Evolutionary conservation across 92 coral and sea anemone genomes (phyloP).

Genomic region (Phenganax stokvisi): DNA sequence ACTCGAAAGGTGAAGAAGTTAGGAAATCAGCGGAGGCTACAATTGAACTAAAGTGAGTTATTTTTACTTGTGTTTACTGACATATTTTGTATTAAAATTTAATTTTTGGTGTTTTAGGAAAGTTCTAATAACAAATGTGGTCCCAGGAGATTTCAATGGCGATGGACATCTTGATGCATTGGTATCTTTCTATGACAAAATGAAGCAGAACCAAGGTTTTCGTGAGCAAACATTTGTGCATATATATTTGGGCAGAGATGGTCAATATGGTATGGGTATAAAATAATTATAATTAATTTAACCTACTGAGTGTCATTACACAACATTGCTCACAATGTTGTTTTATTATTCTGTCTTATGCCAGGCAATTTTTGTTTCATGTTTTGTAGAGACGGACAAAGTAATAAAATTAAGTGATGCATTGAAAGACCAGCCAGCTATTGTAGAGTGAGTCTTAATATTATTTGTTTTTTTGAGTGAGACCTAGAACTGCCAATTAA

Average conservation of each 20-base stretch:
- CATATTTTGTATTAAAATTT: not conserved
- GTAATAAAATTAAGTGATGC: constrained; percentile 33
- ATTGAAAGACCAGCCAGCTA: constrained; percentile 74
- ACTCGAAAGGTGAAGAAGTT: constrained; percentile 55
- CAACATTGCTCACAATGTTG: not conserved
- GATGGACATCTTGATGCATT: constrained; percentile 93
- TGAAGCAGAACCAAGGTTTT: not conserved
- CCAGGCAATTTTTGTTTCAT: not conserved
- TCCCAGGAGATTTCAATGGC: constrained; percentile 92
- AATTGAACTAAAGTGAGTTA: constrained; percentile 20
- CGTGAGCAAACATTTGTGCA: constrained; percentile 45
- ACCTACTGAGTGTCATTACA: not conserved
- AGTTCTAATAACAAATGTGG: constrained; percentile 63
- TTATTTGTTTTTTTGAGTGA: not conserved
- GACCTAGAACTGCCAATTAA: not conserved
- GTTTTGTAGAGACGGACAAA: not conserved
- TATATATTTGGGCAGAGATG: constrained; percentile 53
- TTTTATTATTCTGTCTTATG: not conserved
- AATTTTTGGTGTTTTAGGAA: constrained; percentile 18
- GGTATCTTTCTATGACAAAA: constrained; percentile 47
- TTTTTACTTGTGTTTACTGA: not conserved
- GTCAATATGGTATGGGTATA: constrained; percentile 37
- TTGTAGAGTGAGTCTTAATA: constrained; percentile 61
- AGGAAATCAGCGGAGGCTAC: constrained; percentile 34
- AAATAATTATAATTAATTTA: constrained; percentile 19